Evolutionary conservation across 2,888 invertebrate species (phyloP).

Genomic region (Tipula lateralis): DNA sequence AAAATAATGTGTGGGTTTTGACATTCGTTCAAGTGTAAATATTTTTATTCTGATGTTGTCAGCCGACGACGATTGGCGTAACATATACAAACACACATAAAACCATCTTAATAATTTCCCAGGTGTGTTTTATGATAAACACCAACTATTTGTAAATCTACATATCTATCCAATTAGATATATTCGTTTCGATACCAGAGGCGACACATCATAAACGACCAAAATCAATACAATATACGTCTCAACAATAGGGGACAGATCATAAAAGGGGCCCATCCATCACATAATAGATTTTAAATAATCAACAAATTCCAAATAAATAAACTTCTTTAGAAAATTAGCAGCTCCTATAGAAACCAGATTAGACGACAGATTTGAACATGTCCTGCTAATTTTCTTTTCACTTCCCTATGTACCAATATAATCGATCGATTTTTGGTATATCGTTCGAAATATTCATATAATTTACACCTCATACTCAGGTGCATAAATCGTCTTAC

Average conservation of each 20-base stretch:
- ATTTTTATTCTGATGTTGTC: background rate
- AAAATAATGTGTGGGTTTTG: background rate
- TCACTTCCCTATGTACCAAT: background rate
- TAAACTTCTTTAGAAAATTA: constrained; percentile 19
- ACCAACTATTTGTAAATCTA: too few species aligned
- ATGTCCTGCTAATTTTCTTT: constrained; percentile 1
- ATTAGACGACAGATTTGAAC: background rate
- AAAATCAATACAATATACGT: background rate
- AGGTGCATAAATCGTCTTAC: constrained; percentile 19
- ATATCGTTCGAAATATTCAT: background rate
- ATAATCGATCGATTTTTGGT: background rate
- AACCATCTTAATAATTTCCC: too few species aligned
- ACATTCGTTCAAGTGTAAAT: background rate
- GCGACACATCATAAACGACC: background rate
- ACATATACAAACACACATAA: background rate
- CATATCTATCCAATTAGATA: too few species aligned
- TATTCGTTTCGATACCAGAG: too few species aligned
- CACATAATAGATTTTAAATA: constrained; percentile 11
- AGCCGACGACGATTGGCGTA: background rate
- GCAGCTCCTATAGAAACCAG: background rate
- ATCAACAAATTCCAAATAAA: constrained; percentile 19
- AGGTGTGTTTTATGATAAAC: too few species aligned
- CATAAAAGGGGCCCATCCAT: background rate
- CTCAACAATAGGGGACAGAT: background rate
- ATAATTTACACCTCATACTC: background rate